Base-by-base conservation (phyloP, 2,113 vertebrate species). In the Cyrtonyx montezumae region DNA sequence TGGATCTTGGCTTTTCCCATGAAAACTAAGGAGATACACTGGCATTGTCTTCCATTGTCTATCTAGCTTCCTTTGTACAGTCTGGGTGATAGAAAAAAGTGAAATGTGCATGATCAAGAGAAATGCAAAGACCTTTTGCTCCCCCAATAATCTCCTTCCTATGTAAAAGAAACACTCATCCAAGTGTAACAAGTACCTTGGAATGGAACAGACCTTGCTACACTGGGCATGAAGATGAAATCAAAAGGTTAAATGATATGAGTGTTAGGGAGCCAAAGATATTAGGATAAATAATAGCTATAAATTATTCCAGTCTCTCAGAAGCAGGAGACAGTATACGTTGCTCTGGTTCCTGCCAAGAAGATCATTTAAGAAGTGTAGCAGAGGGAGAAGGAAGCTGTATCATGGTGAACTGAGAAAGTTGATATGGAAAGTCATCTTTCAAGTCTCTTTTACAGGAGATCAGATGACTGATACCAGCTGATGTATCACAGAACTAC, bases 201-300 rank as follows among this genome's bases (percentile, higher is more conserved):
- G 45, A 87, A 76, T 30, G 42, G n/a, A 82, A 45, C 25, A 87
- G 26, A 74, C 28, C 20, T 69, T 78, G 58, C 21, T 55, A 91
- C 17, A 18, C 51, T 61, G 82, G 32, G 15, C 32, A 55, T 62
- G 36, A 82, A 79, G 32, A 40, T 77, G 42, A 82, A 87, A 87
- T 56, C 0, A 0, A 87, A 89, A 82, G 42, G 81, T 91, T 88
- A 80, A 70, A 82, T 58, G 17, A 58, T 79, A 36, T 0, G 12
- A 37, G 13, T 46, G 23, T 63, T 56, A 82, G n/a, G 79, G 21
- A 82, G 28, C 7, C 55, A 89, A 56, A 92, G 16, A 51, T 73
- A 55, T 46, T 62, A 89, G 75, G 28, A 34, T 87, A 93, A 93
- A 87, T 74, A 91, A 93, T 87, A 87, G 42, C 55, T 81, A 62